Conservation (phyloP, 2,113 vertebrate genomes). For the Pleuronectes platessa region DNA sequence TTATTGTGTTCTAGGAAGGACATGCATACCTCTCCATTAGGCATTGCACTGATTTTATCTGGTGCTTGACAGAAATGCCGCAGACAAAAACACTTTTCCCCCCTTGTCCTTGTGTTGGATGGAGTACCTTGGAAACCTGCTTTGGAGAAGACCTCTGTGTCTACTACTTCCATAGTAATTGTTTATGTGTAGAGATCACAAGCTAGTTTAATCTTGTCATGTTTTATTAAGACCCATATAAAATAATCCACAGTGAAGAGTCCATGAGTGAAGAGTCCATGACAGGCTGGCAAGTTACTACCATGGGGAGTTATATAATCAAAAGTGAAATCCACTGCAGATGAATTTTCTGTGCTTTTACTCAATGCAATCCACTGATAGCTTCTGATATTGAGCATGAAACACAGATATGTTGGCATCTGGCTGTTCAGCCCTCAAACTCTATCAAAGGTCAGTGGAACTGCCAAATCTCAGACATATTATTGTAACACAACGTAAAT, state of each 20-base stretch:
- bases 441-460: slow-evolving; percentile 48
- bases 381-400: slow-evolving; percentile 29
- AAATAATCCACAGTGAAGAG: too few relatives aligned
- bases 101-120: slow-evolving; percentile 80
- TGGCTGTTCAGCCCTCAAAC: slow-evolving; percentile 34
- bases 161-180: slow-evolving; percentile 85
- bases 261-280: too few relatives aligned
- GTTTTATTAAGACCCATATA: slow-evolving; percentile 51
- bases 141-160: slow-evolving; percentile 83
- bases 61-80: slow-evolving; percentile 61
- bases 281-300: too few relatives aligned
- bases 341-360: not conserved
- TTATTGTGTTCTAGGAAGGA: slow-evolving; percentile 39
- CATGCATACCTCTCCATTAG: slow-evolving; percentile 60
- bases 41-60: slow-evolving; percentile 67
- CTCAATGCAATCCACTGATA: not conserved
- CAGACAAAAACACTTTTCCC: slow-evolving; percentile 38
- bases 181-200: slow-evolving; percentile 64
- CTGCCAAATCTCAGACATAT: slow-evolving; percentile 38
- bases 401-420: slow-evolving; percentile 38
- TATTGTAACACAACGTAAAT: slow-evolving; percentile 31
- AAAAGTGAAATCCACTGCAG: too few relatives aligned
- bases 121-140: slow-evolving; percentile 85
- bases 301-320: too few relatives aligned
- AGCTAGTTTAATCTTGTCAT: slow-evolving; percentile 60